Base-by-base conservation (phyloP, 2,888 invertebrate genomes). In the Salticus scenicus region DNA sequence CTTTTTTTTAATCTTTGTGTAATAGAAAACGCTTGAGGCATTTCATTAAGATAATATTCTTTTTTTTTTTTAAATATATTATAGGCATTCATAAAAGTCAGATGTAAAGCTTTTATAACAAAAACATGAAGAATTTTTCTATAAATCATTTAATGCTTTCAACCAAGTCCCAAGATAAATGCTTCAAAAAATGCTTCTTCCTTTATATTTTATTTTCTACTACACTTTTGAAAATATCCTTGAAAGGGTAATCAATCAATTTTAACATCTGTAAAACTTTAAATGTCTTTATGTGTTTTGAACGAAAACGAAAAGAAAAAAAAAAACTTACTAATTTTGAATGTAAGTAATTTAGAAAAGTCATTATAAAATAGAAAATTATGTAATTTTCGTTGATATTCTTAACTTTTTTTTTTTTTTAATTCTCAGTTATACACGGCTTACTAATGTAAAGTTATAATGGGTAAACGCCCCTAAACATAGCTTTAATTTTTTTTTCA, bases 91-190 rank as follows among this genome's bases (percentile, higher is more conserved):
- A 47, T 47, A 47, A 47, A 47, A 47, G 42, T 10, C 7, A 47
- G 42, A 47, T 47, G n/a, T 47, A 47, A 12, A 47, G 42, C 42
- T 17, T 47, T 17, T 47, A 47, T 12, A 47, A 47, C 10, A 47
- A 47, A 2, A 2, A 47, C 17, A 17, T 37, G 10, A 47, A 5
- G 17, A 12, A 10, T 47, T 47, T 17, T 47, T 47, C 42, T 17
- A 47, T 47, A 47, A 47, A 47, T 47, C 42, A 47, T 47, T 47
- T 47, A 47, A 47, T 47, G 42, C n/a, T 47, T 47, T 47, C 42
- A 14, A 14, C 2, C 42, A 14, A 47, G 42, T 47, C n/a, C n/a
- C 42, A 47, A 47, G 42, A 47, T 47, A 47, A 47, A 47, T 47
- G 42, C 42, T 47, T 47, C 17, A 17, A 47, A 47, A 47, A 47